These are phyloP conservation scores for Micronisus gabar DNA, from an alignment of 2,113 vertebrate species.

Conservation along the genomic window DNA sequence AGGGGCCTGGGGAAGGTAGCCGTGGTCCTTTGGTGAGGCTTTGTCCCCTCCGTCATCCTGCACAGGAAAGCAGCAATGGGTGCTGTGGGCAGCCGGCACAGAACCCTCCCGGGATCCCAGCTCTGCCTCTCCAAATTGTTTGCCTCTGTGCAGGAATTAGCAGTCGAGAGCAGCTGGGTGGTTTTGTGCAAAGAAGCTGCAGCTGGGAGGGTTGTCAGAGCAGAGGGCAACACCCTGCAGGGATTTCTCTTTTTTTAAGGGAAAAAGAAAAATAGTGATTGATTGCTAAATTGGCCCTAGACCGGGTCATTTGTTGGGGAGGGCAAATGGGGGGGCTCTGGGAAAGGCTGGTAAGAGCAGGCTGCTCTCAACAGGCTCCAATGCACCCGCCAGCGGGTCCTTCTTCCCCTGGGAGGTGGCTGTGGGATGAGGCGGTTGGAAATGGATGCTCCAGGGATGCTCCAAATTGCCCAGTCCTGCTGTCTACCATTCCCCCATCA, in stretches of 20 bases:
- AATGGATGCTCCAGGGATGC: not conserved
- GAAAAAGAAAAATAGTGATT: not conserved
- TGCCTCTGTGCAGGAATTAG: not conserved
- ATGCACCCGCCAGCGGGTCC: not conserved
- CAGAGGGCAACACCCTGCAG: not conserved
- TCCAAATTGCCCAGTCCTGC: not conserved
- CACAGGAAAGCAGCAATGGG: not conserved
- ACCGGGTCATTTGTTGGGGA: accelerated
- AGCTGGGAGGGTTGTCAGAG: not conserved
- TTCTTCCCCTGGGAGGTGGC: not conserved
- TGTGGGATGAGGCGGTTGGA: not conserved
- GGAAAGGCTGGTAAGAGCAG: not conserved
- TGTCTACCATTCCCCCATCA: not conserved
- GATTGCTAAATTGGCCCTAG: not conserved
- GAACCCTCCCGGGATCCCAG: not conserved
- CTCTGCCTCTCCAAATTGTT: not conserved
- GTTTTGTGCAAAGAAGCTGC: not conserved
- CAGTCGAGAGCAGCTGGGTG: not conserved
- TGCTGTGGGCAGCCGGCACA: not conserved
- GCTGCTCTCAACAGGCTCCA: not conserved
- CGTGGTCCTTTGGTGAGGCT: not conserved
- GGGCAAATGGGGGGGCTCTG: not conserved
- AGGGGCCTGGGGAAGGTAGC: not conserved
- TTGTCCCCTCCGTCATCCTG: not conserved
- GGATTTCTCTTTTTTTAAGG: not conserved